These are phyloP conservation scores for Philopotamus ludificatus DNA, from an alignment of 1,140 invertebrate genomes.

Conservation along the genomic window DNA sequence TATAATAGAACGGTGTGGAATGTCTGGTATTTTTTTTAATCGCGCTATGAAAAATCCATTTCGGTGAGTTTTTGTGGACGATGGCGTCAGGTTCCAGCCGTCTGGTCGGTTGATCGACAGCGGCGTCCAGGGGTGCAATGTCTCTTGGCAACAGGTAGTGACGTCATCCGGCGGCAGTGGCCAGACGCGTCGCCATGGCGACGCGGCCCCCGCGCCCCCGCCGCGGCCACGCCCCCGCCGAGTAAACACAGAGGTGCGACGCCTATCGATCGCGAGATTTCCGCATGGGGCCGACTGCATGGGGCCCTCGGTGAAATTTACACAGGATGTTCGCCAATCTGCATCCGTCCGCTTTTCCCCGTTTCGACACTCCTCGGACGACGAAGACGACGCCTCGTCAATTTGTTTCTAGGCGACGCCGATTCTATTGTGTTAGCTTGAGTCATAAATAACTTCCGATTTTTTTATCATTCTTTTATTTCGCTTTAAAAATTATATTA, in stretches of 20 bases:
- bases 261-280: slow-evolving; percentile 14
- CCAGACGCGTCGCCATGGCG: slow-evolving; percentile 30
- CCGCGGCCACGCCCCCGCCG: slow-evolving; percentile 26
- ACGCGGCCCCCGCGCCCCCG: slow-evolving; percentile 13
- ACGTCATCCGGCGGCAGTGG: slow-evolving; percentile 33
- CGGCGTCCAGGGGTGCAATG: background rate
- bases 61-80: background rate
- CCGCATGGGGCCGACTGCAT: too few relatives aligned
- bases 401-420: background rate
- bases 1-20: too few relatives aligned
- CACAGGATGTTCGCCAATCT: background rate
- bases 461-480: too few relatives aligned
- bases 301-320: too few relatives aligned
- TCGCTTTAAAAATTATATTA: too few relatives aligned
- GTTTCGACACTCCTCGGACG: background rate
- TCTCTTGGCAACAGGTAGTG: slow-evolving; percentile 38
- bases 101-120: background rate
- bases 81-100: background rate
- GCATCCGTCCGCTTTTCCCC: background rate
- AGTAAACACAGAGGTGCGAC: slow-evolving; percentile 27
- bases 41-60: too few relatives aligned
- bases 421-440: too few relatives aligned
- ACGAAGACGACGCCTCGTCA: background rate
- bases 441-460: too few relatives aligned
- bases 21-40: too few relatives aligned